These are phyloP conservation scores for Drosophila littoralis DNA, from an alignment of 1,140 invertebrate species.

Conservation along the genomic window DNA sequence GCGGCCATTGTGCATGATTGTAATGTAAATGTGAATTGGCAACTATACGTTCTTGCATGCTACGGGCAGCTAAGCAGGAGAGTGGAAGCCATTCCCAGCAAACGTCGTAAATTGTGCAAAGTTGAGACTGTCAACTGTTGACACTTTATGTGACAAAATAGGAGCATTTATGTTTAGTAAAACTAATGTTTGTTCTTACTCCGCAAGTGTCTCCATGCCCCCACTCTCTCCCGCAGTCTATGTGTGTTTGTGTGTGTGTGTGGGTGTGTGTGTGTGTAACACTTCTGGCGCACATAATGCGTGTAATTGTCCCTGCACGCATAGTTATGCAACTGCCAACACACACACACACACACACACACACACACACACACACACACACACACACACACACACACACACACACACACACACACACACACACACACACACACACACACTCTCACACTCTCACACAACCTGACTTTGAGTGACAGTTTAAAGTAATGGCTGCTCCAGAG, in stretches of 20 bases:
- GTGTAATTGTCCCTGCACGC: slow-evolving; percentile 48
- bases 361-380: too few species aligned
- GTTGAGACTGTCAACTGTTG: slow-evolving; percentile 63
- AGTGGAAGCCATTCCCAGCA: slow-evolving; percentile 1
- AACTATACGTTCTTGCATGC: slow-evolving; percentile 19
- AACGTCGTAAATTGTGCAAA: slow-evolving; percentile 61
- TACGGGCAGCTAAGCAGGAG: neutral
- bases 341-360: neutral
- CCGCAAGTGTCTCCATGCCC: neutral
- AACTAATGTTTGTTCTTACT: slow-evolving; percentile 52
- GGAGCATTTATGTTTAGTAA: slow-evolving; percentile 52
- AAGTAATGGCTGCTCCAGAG: slow-evolving; percentile 31
- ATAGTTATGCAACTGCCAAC: slow-evolving; percentile 29
- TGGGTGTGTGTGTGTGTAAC: slow-evolving; percentile 2
- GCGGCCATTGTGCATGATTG: slow-evolving; percentile 35
- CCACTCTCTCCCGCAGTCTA: neutral
- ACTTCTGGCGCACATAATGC: slow-evolving; percentile 37
- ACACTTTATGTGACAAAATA: slow-evolving; percentile 66
- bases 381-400: neutral
- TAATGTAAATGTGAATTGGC: slow-evolving; percentile 44
- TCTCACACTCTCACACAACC: too few species aligned
- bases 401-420: neutral
- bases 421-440: neutral
- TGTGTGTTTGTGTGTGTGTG: neutral
- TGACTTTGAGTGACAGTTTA: slow-evolving; percentile 44